Base-by-base conservation (phyloP, 2,113 vertebrate genomes). In the Nothobranchius kuhntae region DNA sequence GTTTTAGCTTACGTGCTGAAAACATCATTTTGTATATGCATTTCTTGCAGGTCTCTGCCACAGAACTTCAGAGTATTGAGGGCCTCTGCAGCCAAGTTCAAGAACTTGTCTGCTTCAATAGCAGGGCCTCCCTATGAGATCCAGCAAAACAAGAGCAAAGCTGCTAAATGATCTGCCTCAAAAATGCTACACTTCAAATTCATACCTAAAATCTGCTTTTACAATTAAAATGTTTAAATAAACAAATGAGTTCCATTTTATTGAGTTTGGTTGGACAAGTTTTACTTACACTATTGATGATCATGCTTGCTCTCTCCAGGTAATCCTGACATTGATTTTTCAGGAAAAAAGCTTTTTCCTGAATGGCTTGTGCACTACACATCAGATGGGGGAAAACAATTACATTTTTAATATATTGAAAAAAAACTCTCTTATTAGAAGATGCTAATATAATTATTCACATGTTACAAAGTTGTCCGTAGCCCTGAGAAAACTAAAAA, bases 21-120 rank as follows among this genome's bases (percentile, higher is more conserved):
- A 76, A 95, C 77, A 13, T 96, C 95, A 46, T 79, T 89, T 1
- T 89, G 89, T 30, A 96, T 90, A 30, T 93, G 93, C 91, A 94
- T 88, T 54, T 93, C 93, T 42, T 93, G 91, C 83, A 95, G 84
- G 6, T 95, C 94, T 71, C 89, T 76, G 75, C 93, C 89, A 48
- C 88, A 87, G 2, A 75, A 26, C 3, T 77, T 93, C 2, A 95
- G 86, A 56, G 95, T 93, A 4, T 95, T 94, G 42, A 97, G 91
- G 36, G 89, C 75, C 1, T 96, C 95, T 1, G 87, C 83, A 47
- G 94, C 88, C 67, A 93, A 85, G 0, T 61, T 63, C 78, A 98
- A 83, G 46, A 59, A 83, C 0, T 92, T 95, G 0, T 98, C 95
- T 63, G 68, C 84, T 1, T 93, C 92, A 11, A 4, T 0, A 0